Base-by-base conservation (phyloP, 1,140 invertebrate genomes). In the Bombus waltoni region DNA sequence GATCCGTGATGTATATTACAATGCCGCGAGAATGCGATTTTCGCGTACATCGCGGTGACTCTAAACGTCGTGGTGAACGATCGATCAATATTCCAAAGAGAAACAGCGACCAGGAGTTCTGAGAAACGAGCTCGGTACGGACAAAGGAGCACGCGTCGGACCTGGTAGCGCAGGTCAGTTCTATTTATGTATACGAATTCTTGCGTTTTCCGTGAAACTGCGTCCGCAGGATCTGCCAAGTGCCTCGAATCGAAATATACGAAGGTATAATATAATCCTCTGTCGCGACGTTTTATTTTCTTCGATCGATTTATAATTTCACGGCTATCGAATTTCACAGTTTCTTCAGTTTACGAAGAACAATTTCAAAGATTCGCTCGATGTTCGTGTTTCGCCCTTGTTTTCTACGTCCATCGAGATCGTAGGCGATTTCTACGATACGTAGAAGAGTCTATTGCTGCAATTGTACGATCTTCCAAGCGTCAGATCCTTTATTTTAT, bases 161-260 rank as follows among this genome's bases (percentile, higher is more conserved):
- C 18, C 25, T 35, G 77, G 73, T 81, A 81, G 83, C 83, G 42
- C 76, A 73, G 83, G 77, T 81, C 83, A 85, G 83, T 80, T 85
- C 78, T 85, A 81, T 85, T 85, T 85, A 32, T 66, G 57, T 35
- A 66, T 66, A 62, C 68, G 68, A 73, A 72, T 53, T 85, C 66
- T 18, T 40, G 40, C 70, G 57, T 81, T 81, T 81, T 73, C 42
- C 42, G 53, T 42, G 75, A 78, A 71, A 42, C 62, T 53, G 15
- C 25, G 11, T 22, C 28, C 25, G 35, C 5, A n/a, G 72, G 32
- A 53, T 57, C 15, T 15, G 22, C 2, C 18, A 66, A 28, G 11
- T 38, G 18, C 11, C 22, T 42, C 32, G 32, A 32, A 32, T 32
- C 32, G 32, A 32, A 32, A 22, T 53, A 53, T 22, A 6, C 18